Evolutionary conservation across 2,888 invertebrate genomes (phyloP).

Genomic region (Drosophila atripex): DNA sequence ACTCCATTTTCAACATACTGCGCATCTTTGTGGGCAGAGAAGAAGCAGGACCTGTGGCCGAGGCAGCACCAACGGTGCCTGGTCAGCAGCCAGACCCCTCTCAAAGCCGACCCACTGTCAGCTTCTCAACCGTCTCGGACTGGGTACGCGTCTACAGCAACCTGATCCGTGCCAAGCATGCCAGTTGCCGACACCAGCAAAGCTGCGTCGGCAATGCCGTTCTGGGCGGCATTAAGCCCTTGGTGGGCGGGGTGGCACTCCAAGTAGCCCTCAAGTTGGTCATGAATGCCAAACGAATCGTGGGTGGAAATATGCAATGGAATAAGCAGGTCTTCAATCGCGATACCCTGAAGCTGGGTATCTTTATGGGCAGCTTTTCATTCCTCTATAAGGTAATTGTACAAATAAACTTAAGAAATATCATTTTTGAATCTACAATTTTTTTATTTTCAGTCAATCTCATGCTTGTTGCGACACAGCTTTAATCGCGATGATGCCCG

Average conservation of each 20-base stretch:
- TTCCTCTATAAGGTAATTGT: conserved; percentile 87
- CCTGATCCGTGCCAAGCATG: conserved; percentile 81
- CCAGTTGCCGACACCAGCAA: conserved; percentile 86
- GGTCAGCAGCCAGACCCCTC: conserved; percentile 55
- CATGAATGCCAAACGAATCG: conserved; percentile 85
- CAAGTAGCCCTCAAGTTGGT: conserved; percentile 87
- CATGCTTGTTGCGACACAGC: conserved; percentile 87
- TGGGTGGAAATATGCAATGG: conserved; percentile 85
- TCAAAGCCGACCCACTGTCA: conserved; percentile 55
- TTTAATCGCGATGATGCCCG: conserved; percentile 86
- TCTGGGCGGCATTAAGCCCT: conserved; percentile 85
- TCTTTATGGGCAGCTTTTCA: conserved; percentile 89
- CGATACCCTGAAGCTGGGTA: conserved; percentile 86
- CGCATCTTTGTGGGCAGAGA: conserved; percentile 87
- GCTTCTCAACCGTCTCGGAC: conserved; percentile 68
- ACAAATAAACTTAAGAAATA: neutral
- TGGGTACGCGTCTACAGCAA: conserved; percentile 76
- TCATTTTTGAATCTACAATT: neutral
- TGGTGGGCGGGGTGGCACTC: conserved; percentile 86
- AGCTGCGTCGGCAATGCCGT: conserved; percentile 87
- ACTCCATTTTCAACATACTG: conserved; percentile 86
- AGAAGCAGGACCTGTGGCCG: conserved; percentile 84
- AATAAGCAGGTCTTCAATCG: conserved; percentile 85
- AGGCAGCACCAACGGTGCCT: conserved; percentile 5
- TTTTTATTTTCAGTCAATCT: conserved; percentile 85